These are phyloP conservation scores for Netelia inedita DNA, from an alignment of 2,888 invertebrate species.

Conservation along the genomic window DNA sequence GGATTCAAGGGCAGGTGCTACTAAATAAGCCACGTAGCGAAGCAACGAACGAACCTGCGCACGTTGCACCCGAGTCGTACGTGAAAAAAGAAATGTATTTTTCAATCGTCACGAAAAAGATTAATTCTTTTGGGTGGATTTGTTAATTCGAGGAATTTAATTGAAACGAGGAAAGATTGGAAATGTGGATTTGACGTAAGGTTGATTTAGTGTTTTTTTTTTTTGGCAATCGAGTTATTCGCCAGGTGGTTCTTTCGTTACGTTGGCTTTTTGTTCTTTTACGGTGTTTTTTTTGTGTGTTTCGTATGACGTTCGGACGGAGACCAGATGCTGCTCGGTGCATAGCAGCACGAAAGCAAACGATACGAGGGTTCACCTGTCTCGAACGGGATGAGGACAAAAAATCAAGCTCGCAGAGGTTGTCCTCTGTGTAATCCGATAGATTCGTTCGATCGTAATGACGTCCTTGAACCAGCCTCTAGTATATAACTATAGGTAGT, in stretches of 20 bases:
- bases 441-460: slow-evolving; percentile 48
- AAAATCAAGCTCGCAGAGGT: background rate
- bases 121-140: no score
- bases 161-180: no score
- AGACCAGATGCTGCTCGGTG: slow-evolving; percentile 24
- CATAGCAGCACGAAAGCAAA: background rate
- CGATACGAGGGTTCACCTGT: slow-evolving; percentile 32
- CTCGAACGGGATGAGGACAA: background rate
- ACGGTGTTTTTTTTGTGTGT: background rate
- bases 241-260: slow-evolving; percentile 21
- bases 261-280: background rate
- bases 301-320: background rate
- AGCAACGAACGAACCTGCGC: slow-evolving; percentile 4
- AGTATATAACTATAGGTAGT: background rate
- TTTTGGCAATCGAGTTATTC: background rate
- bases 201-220: background rate
- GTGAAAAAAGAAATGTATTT: background rate
- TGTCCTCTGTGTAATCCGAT: slow-evolving; percentile 33
- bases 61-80: background rate
- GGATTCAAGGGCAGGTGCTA: slow-evolving; percentile 50
- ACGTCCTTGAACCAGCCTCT: slow-evolving; percentile 16
- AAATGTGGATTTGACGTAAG: no score
- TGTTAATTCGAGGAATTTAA: no score
- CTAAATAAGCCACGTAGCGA: background rate
- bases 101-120: background rate